Conservation (phyloP, 1,140 invertebrate genomes). For the Steinernema khuongi region DNA sequence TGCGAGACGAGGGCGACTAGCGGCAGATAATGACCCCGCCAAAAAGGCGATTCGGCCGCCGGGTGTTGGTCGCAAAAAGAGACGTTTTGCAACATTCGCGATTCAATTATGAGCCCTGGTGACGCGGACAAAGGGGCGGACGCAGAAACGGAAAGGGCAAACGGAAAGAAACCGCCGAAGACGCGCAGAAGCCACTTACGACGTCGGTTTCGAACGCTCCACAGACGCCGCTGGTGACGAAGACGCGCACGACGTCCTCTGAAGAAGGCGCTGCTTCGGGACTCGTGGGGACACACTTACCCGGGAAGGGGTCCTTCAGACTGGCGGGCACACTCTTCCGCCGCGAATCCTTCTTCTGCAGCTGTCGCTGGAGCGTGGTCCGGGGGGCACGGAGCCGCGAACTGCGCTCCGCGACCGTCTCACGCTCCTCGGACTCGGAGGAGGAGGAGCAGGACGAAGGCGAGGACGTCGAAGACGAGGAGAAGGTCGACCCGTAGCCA, state of each 20-base stretch:
- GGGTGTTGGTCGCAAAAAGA: background rate
- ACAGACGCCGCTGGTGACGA: background rate
- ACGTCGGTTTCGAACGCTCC: background rate
- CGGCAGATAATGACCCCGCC: background rate
- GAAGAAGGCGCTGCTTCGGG: background rate
- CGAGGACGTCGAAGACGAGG: background rate
- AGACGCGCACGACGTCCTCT: background rate
- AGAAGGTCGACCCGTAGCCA: background rate
- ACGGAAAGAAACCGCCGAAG: background rate
- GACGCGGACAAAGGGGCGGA: background rate
- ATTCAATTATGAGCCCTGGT: background rate
- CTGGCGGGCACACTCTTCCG: background rate
- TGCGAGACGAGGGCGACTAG: background rate
- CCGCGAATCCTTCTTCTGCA: background rate
- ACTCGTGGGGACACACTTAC: background rate
- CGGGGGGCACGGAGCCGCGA: background rate
- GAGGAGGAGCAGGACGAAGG: background rate
- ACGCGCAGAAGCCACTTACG: background rate
- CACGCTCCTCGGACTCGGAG: background rate
- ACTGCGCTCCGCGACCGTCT: background rate
- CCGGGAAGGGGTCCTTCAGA: background rate
- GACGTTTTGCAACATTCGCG: constrained; percentile 13
- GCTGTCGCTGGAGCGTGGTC: background rate
- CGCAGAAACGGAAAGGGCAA: background rate
- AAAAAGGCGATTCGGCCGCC: background rate